These are phyloP conservation scores for Promerops cafer DNA, from an alignment of 2,113 vertebrate species.

Conservation along the genomic window DNA sequence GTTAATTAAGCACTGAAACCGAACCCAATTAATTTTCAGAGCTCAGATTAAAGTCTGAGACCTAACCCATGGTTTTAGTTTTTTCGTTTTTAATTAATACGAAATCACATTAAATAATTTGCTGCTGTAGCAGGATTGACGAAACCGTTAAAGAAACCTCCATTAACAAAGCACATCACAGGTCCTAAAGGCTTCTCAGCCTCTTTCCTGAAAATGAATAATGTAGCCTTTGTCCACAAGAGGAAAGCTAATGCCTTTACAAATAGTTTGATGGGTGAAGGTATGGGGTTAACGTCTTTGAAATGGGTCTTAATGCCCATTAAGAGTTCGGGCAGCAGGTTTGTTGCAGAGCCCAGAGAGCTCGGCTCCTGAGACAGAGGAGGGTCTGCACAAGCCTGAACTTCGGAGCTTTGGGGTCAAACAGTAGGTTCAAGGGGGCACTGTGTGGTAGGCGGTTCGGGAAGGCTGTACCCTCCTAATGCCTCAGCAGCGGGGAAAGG, in stretches of 20 bases:
- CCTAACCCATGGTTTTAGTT: fast-evolving
- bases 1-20: background rate
- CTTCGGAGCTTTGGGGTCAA: background rate
- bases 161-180: fast-evolving
- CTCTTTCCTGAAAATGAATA: background rate
- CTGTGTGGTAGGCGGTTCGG: fast-evolving
- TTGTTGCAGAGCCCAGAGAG: background rate
- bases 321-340: background rate
- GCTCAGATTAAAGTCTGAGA: background rate
- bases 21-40: background rate
- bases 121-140: background rate
- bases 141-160: background rate
- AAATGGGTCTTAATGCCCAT: background rate
- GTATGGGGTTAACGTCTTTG: fast-evolving
- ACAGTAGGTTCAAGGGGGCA: background rate
- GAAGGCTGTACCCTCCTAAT: background rate
- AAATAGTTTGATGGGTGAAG: background rate
- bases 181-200: background rate
- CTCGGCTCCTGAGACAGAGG: background rate
- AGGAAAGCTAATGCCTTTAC: background rate
- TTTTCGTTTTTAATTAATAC: background rate
- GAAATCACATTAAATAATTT: background rate
- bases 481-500: background rate
- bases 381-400: background rate
- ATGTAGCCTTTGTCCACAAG: background rate